These are phyloP conservation scores for Drosophila parvula DNA, from an alignment of 1,140 invertebrate species.

Conservation along the genomic window DNA sequence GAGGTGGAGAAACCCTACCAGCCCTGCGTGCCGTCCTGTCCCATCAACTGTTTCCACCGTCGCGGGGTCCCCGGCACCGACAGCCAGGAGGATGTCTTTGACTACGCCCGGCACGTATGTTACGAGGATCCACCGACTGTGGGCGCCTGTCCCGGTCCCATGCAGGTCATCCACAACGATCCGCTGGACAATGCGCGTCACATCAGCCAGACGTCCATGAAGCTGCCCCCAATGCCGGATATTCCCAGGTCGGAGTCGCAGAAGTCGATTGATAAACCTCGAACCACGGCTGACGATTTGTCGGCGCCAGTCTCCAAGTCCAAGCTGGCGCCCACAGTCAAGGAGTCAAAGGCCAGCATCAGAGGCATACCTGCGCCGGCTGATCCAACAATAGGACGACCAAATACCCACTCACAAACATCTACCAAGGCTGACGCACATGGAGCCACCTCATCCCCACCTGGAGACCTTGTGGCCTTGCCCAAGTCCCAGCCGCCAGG, in stretches of 20 bases:
- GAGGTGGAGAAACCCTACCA: constrained; percentile 39
- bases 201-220: constrained; percentile 5
- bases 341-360: background rate
- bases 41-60: constrained; percentile 47
- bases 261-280: background rate
- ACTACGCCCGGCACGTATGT: constrained; percentile 24
- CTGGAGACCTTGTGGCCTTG: background rate
- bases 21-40: constrained; percentile 26
- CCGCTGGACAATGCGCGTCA: constrained; percentile 8
- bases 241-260: background rate
- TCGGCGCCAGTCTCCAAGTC: background rate
- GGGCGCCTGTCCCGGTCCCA: constrained; percentile 34
- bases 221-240: constrained; percentile 28
- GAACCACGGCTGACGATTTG: background rate
- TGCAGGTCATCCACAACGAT: constrained; percentile 40
- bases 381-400: background rate
- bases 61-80: constrained; percentile 32
- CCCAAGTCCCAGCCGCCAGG: constrained; percentile 25
- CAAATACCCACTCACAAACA: rapidly evolving
- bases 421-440: background rate
- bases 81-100: constrained; percentile 9
- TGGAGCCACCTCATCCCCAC: background rate
- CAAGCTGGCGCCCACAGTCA: background rate
- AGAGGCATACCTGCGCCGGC: background rate
- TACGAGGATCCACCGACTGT: constrained; percentile 23